Evolutionary conservation across 2,113 vertebrate species (phyloP).

Genomic region (Colaptes auratus): DNA sequence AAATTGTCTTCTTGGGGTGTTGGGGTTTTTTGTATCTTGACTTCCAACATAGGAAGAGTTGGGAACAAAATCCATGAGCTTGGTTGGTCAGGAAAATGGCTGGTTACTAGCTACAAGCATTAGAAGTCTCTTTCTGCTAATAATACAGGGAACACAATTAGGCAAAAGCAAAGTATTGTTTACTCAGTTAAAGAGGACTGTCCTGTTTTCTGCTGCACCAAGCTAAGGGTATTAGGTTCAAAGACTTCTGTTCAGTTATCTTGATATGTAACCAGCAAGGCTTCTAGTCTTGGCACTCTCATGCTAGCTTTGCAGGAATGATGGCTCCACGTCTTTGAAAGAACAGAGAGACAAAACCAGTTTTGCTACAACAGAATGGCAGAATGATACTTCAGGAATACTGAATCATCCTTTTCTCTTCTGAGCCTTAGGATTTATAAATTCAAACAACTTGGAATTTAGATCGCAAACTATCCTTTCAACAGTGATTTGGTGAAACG

Average conservation of each 20-base stretch:
- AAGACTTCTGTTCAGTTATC: background rate
- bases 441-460: background rate
- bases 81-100: background rate
- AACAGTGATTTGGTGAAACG: background rate
- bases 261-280: background rate
- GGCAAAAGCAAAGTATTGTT: background rate
- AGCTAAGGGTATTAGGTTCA: background rate
- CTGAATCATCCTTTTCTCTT: background rate
- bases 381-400: background rate
- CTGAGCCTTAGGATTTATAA: background rate
- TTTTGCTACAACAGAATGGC: background rate
- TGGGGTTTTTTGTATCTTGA: background rate
- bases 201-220: background rate
- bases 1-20: background rate
- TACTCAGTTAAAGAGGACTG: background rate
- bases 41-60: background rate
- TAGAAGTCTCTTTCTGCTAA: background rate
- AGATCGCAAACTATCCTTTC: background rate
- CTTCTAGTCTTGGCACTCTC: background rate
- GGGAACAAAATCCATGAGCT: background rate
- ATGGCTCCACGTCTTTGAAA: background rate
- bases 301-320: background rate
- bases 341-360: background rate
- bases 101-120: background rate
- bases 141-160: background rate